Percentiles rank a stretch among this genome's conserved stretches.
Conservation (phyloP, 2,888 invertebrate genomes). For the Cantharis nigra region DNA sequence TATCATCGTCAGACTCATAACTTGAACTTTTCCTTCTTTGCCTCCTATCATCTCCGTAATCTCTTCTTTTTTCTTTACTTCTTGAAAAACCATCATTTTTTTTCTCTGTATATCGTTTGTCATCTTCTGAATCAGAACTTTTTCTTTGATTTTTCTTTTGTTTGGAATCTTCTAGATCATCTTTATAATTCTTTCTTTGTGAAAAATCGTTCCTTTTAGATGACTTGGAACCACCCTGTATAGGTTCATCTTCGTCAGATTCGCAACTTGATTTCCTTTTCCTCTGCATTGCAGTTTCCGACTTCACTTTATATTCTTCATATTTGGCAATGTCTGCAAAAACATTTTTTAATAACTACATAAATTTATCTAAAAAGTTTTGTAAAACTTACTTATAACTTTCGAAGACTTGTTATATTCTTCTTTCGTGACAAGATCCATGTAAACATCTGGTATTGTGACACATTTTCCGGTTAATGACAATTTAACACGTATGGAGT, state of each 20-base stretch:
- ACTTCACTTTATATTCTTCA: constrained; percentile 63
- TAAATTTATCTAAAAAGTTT: background rate
- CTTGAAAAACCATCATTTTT: background rate
- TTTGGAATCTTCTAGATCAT: constrained; percentile 16
- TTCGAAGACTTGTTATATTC: constrained; percentile 83
- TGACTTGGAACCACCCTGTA: background rate
- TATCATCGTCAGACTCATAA: background rate
- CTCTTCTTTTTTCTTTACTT: background rate
- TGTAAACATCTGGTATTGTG: constrained; percentile 77
- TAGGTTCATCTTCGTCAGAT: background rate
- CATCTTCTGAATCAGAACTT: background rate
- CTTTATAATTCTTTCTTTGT: constrained; percentile 37
- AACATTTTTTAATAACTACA: constrained; percentile 20
- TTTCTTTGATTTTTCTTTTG: background rate
- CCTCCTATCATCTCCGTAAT: background rate
- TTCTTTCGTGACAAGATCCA: constrained; percentile 75
- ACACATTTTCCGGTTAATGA: constrained; percentile 69
- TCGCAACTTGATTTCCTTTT: background rate
- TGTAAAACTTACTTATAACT: constrained; percentile 78
- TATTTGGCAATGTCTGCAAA: constrained; percentile 71
- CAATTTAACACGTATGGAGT: constrained; percentile 76
- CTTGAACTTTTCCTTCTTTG: background rate
- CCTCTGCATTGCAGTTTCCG: background rate
- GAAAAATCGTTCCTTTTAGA: background rate
- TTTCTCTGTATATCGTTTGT: background rate